Evolutionary conservation across 1,140 invertebrate genomes (phyloP).

Genomic region (Plodia interpunctella): DNA sequence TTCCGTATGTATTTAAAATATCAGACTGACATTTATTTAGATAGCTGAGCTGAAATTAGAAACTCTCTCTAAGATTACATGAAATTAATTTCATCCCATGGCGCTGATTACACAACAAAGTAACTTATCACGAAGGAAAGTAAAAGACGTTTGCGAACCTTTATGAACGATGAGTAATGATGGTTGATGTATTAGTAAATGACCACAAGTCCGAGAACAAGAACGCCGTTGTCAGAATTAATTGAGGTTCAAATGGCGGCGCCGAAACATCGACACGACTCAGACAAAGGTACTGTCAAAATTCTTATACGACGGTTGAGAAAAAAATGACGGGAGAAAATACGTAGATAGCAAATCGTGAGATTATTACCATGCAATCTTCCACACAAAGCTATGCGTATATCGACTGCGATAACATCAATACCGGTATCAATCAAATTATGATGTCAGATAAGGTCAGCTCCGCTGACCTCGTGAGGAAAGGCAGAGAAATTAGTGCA

Average conservation of each 20-base stretch:
- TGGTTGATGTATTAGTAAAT: conserved; percentile 51
- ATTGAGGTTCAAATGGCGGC: conserved; percentile 60
- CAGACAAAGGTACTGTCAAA: conserved; percentile 51
- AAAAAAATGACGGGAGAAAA: conserved; percentile 46
- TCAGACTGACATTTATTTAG: conserved; percentile 11
- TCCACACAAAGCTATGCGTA: conserved; percentile 7
- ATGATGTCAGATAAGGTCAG: conserved; percentile 8
- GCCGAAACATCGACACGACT: conserved; percentile 48
- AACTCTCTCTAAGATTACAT: conserved; percentile 26
- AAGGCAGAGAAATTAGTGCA: conserved; percentile 12
- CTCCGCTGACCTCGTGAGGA: conserved; percentile 2
- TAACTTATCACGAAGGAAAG: conserved; percentile 39
- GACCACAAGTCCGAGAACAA: conserved; percentile 53
- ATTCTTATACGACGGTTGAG: conserved; percentile 16
- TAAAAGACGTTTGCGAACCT: conserved; percentile 41
- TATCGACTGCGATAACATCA: background rate
- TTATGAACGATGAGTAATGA: conserved; percentile 45
- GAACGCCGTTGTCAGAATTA: conserved; percentile 46
- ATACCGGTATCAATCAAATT: conserved; percentile 17
- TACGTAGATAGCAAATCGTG: conserved; percentile 23
- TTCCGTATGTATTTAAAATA: conserved; percentile 5
- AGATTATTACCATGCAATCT: conserved; percentile 12
- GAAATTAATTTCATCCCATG: conserved; percentile 38
- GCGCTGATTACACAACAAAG: conserved; percentile 27
- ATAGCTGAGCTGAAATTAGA: conserved; percentile 16